Conservation (phyloP, 92 coral and sea anemone species). For the Palythoa heliodiscus region DNA sequence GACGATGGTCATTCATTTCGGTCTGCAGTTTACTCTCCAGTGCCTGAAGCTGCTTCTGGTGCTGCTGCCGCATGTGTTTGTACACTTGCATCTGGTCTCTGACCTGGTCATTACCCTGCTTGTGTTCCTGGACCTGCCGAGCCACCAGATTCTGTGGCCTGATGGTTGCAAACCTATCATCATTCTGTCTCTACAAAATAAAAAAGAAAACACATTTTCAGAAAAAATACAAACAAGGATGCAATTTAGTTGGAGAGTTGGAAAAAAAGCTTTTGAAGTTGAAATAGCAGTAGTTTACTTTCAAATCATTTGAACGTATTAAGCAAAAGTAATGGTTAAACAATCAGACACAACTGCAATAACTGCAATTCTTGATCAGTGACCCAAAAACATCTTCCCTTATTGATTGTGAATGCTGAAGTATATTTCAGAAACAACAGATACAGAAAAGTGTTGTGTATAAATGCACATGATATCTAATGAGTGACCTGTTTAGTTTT, state of each 20-base stretch:
- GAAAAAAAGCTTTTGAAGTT: too few relatives aligned
- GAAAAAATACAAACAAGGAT: background rate
- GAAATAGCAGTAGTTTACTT: too few relatives aligned
- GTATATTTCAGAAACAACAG: too few relatives aligned
- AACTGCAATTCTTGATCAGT: too few relatives aligned
- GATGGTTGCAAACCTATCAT: constrained; percentile 97
- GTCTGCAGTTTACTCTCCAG: constrained; percentile 84
- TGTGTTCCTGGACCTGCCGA: constrained; percentile 88
- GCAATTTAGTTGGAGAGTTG: background rate
- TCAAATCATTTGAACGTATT: too few relatives aligned
- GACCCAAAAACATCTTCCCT: too few relatives aligned
- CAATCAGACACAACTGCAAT: too few relatives aligned
- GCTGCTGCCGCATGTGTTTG: constrained; percentile 93
- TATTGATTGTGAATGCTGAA: too few relatives aligned
- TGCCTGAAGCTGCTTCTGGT: constrained; percentile 82
- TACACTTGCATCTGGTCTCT: constrained; percentile 94
- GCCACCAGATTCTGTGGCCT: constrained; percentile 97
- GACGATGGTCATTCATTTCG: constrained; percentile 97
- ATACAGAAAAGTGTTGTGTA: too few relatives aligned
- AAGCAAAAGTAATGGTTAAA: too few relatives aligned
- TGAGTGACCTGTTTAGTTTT: too few relatives aligned
- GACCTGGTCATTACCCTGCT: constrained; percentile 84
- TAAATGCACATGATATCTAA: too few relatives aligned
- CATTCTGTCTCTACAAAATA: constrained; percentile 65
- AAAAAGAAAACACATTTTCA: background rate